Conservation (phyloP, 1,140 invertebrate species). For the Carposina sasakii region DNA sequence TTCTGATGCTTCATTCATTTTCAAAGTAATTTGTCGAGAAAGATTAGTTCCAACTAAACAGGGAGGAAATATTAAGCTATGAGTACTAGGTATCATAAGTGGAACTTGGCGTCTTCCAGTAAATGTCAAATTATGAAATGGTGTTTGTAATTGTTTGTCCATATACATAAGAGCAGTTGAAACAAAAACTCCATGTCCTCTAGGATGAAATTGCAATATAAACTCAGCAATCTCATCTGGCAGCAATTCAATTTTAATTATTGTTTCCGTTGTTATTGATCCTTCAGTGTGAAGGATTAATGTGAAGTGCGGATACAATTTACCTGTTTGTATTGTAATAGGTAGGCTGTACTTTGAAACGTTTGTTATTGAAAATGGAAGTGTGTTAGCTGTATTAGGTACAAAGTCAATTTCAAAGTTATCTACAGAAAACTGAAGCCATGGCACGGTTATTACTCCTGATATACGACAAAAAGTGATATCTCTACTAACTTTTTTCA, state of each 20-base stretch:
- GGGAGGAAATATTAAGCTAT: constrained; percentile 52
- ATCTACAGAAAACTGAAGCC: constrained; percentile 51
- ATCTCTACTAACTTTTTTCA: constrained; percentile 47
- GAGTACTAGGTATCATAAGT: constrained; percentile 36
- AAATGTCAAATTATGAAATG: constrained; percentile 58
- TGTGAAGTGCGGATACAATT: constrained; percentile 45
- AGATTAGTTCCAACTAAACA: constrained; percentile 31
- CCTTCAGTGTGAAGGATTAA: constrained; percentile 38
- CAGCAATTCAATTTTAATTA: constrained; percentile 55
- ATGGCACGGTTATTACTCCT: constrained; percentile 55
- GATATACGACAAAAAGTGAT: constrained; percentile 54
- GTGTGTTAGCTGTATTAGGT: constrained; percentile 28
- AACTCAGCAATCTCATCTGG: constrained; percentile 28
- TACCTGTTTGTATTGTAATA: constrained; percentile 48
- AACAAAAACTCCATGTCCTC: constrained; percentile 45
- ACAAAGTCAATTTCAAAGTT: constrained; percentile 52
- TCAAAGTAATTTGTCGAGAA: constrained; percentile 32
- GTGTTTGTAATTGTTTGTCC: constrained; percentile 48
- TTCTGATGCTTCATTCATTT: constrained; percentile 36
- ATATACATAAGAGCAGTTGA: constrained; percentile 49
- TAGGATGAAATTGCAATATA: constrained; percentile 51
- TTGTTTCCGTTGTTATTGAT: constrained; percentile 37
- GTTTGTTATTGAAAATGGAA: constrained; percentile 55
- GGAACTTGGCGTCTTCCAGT: constrained; percentile 42
- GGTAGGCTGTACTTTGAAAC: constrained; percentile 51